phyloP scores from a whole-genome alignment of 1,140 invertebrate genomes.

The Halyomorpha halys region DNA sequence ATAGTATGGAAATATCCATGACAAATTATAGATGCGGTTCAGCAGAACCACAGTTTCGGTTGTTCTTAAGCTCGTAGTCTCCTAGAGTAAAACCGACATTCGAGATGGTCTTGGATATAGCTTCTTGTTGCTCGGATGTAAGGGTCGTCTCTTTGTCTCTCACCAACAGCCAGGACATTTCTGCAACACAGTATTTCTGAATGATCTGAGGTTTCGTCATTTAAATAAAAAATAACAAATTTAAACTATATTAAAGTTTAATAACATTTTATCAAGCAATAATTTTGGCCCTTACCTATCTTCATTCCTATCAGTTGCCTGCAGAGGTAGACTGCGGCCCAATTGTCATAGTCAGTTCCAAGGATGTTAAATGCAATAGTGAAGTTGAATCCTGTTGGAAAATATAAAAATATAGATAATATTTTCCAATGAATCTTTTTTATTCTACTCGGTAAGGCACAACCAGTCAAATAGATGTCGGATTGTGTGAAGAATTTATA shows the following conservation, averaged over 20 bases:
- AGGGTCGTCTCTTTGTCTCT: neutral
- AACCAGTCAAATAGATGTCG: no score
- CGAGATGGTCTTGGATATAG: neutral
- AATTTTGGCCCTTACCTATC: neutral
- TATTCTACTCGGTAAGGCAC: no score
- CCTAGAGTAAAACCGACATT: neutral
- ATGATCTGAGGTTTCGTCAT: no score
- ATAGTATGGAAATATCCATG: no score
- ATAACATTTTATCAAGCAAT: no score
- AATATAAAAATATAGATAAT: no score
- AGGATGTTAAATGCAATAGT: neutral
- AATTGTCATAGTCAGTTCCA: conserved; percentile 17
- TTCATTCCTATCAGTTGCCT: neutral
- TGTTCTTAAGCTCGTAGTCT: neutral
- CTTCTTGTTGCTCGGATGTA: neutral
- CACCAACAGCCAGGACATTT: neutral
- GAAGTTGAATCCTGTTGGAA: neutral
- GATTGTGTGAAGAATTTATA: no score
- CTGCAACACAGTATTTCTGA: neutral
- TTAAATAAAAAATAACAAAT: no score
- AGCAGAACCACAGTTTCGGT: neutral
- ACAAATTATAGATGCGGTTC: conserved; percentile 3
- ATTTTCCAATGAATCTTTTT: no score
- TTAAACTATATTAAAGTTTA: no score
- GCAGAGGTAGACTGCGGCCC: conserved; percentile 10